These are phyloP conservation scores for Plestiodon gilberti DNA, from an alignment of 2,113 vertebrate genomes.

Conservation along the genomic window DNA sequence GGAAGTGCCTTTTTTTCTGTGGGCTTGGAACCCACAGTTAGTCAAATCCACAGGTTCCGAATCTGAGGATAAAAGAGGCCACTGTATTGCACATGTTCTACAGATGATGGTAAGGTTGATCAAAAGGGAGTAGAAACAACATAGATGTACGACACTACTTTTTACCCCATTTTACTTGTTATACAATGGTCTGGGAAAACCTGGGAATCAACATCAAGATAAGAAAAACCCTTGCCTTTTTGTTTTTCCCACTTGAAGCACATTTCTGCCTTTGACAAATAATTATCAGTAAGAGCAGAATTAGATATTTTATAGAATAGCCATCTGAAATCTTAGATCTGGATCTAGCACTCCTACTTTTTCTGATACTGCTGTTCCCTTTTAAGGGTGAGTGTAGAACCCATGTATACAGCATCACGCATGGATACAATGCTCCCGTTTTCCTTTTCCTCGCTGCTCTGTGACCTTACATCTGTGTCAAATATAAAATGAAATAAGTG, in stretches of 20 bases:
- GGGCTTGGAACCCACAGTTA: too few relatives aligned
- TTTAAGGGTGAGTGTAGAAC: conserved; percentile 17
- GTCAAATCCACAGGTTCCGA: neutral
- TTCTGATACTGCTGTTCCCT: conserved; percentile 2
- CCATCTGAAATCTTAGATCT: neutral
- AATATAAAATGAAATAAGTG: conserved; percentile 19
- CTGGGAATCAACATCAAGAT: neutral
- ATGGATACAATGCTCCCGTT: neutral
- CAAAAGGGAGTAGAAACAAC: neutral
- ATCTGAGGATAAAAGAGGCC: too few relatives aligned
- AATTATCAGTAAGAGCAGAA: conserved; percentile 6
- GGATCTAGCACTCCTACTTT: conserved; percentile 6
- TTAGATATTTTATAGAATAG: neutral
- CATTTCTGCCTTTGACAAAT: conserved; percentile 6
- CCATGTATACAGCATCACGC: neutral
- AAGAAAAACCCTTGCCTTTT: accelerated
- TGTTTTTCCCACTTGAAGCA: conserved; percentile 15
- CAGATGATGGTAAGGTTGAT: neutral
- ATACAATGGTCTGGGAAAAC: neutral
- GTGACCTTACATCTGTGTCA: conserved; percentile 35
- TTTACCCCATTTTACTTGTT: neutral
- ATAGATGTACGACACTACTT: neutral
- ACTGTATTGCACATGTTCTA: neutral
- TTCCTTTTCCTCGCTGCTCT: conserved; percentile 3
- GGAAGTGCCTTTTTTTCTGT: too few relatives aligned